A percentile compares a stretch with the other conserved stretches of the same genome.
These are phyloP conservation scores for Pyrochroa serraticornis DNA, from an alignment of 2,888 invertebrate genomes.

Conservation along the genomic window DNA sequence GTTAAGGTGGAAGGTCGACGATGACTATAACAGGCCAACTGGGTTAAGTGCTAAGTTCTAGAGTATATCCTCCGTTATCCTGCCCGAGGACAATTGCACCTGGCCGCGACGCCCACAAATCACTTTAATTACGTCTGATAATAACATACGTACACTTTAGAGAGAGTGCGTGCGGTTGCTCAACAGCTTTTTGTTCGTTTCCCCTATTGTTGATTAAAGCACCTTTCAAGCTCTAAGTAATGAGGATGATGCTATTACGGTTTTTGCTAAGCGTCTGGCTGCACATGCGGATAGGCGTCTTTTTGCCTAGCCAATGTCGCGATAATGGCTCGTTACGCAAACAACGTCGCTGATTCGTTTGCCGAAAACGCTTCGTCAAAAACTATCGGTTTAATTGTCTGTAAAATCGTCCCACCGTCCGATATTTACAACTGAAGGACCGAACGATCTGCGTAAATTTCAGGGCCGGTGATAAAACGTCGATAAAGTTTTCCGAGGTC, in stretches of 20 bases:
- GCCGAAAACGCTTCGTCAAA: not conserved
- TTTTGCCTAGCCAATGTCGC: slow-evolving; percentile 7
- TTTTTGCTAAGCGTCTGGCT: slow-evolving; percentile 2
- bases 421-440: slow-evolving; percentile 4
- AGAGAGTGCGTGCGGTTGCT: slow-evolving; percentile 26
- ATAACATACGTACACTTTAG: slow-evolving; percentile 37
- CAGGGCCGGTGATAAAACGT: slow-evolving; percentile 12
- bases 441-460: slow-evolving; percentile 9
- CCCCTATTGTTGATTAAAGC: slow-evolving; percentile 21
- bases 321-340: slow-evolving; percentile 11
- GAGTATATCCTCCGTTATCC: slow-evolving; percentile 41
- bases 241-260: slow-evolving; percentile 12
- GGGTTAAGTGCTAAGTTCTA: slow-evolving; percentile 37
- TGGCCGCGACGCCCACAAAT: slow-evolving; percentile 49
- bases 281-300: not conserved
- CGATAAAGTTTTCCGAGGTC: slow-evolving; percentile 8
- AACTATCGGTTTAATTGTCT: slow-evolving; percentile 23
- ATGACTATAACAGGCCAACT: slow-evolving; percentile 30
- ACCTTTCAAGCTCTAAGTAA: slow-evolving; percentile 8
- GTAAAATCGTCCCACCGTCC: slow-evolving; percentile 21
- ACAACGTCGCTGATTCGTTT: not conserved
- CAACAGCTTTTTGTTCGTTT: slow-evolving; percentile 20
- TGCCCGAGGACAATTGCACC: slow-evolving; percentile 48
- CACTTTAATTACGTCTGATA: slow-evolving; percentile 51
- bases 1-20: not conserved